Evolutionary conservation across 1,140 invertebrate species (phyloP), one percentile per base, ranked within the genome.

Genomic region (Oreohelix idahoensis): DNA sequence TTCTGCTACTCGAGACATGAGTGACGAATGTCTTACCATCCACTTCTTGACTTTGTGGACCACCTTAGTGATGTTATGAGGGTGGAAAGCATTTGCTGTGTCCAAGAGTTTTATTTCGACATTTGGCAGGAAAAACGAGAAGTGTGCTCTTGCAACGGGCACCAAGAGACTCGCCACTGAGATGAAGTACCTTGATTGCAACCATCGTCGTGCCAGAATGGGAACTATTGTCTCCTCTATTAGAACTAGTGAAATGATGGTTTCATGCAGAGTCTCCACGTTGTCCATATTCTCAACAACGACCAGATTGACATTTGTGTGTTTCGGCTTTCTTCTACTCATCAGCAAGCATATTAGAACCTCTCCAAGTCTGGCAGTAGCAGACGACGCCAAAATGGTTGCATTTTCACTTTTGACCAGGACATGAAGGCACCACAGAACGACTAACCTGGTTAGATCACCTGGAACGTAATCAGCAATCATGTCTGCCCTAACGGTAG

Each of bases 61-160:
- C 11, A 76, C 5, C n/a, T 8, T 35, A 0, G 73, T 53, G n/a
- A 81, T 51, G 20, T 35, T 71, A 1, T 58, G 78, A 23, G 83
- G 83, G 51, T 84, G 83, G 51, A 84, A 84, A 13, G 79, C 69
- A 0, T 45, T 71, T 0, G 17, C 35, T 0, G 78, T 84, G 78
- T 81, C 35, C 36, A 84, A n/a, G 0, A 80, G 32, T 42, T 80
- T 38, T 4, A 84, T 36, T 49, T 84, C 78, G 11, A 84, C 78
- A 15, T n/a, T 51, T 23, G 83, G 83, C 23, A 84, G 38, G 71
- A 84, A 84, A 66, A 75, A 84, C 26, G 83, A 74, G 26, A 84
- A 8, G 38, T 70, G 38, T 29, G 83, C 79, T 39, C 49, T 76
- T 0, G 69, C 83, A 36, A 51, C 51, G 10, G 38, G 5, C 42